Base-by-base conservation (phyloP, 2,797 vertebrate species). In the Periparus ater region DNA sequence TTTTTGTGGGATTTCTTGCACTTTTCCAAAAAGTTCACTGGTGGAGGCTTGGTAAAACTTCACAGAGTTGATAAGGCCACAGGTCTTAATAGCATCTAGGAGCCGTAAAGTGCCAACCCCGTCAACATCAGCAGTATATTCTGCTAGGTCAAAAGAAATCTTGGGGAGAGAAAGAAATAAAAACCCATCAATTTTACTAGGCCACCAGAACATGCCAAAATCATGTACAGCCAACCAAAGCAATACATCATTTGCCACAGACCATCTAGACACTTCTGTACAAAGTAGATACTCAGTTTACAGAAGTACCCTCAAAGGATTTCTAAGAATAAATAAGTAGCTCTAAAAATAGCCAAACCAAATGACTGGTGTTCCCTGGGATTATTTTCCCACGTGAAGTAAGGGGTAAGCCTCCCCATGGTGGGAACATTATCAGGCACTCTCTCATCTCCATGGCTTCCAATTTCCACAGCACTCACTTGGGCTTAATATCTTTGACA, bases 31-130 rank as follows among this genome's bases (percentile, higher is more conserved):
- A 66, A 99, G 98, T 96, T 99, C 99, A 79, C 99, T 99, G 80
- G 99, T 99, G 78, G 99, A 99, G 77, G 99, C 99, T 98, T 99
- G 99, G 97, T 99, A 99, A 98, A 99, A 99, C 77, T 98, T 98
- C 51, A 99, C 98, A 17, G 95, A 98, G 93, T 97, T 97, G 96
- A 99, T 99, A 96, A 99, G 98, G 78, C 99, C 99, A 51, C 99
- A 99, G 9, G 99, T 99, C 98, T 99, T 99, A 55, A 99, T 97
- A 44, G 99, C 99, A 82, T 99, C 99, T 92, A 99, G 94, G 79
- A 99, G 98, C 25, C 99, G 98, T 77, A 99, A 97, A 6, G 99
- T 99, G 20, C 99, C 99, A 44, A 99, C 98, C 2, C 99, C 99
- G 17, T 99, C 99, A 85, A 99, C 99, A 3, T 99, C 99, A 3